Evolutionary conservation across 2,888 invertebrate species (phyloP).

Genomic region (Mimumesa dahlbomi): DNA sequence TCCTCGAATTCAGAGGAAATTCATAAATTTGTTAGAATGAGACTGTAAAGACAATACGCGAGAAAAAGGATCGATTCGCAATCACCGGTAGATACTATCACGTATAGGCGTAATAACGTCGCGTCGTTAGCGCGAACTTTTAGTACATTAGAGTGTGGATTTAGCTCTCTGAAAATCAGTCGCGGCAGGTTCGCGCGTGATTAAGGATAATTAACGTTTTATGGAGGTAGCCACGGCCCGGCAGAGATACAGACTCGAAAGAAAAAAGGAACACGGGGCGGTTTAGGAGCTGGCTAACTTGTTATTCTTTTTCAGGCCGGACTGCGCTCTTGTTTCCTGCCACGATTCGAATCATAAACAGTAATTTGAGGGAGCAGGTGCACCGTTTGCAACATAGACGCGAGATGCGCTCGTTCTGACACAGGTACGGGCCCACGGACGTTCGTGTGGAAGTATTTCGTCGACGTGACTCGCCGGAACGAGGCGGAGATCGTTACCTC

Average conservation of each 20-base stretch:
- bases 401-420: not conserved
- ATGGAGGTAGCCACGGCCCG: slow-evolving; percentile 15
- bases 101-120: slow-evolving; percentile 28
- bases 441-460: not conserved
- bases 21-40: too few relatives aligned
- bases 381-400: slow-evolving; percentile 21
- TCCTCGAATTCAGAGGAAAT: not conserved
- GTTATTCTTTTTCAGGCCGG: not conserved
- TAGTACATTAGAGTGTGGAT: slow-evolving; percentile 28
- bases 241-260: not conserved
- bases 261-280: not conserved
- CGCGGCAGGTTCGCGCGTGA: slow-evolving; percentile 44
- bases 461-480: not conserved
- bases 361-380: slow-evolving; percentile 65
- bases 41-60: too few relatives aligned
- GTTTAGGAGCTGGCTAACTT: slow-evolving; percentile 5
- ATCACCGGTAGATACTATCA: not conserved
- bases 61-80: too few relatives aligned
- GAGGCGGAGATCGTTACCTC: not conserved
- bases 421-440: not conserved
- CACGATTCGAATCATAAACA: slow-evolving; percentile 62
- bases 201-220: slow-evolving; percentile 58
- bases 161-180: slow-evolving; percentile 18
- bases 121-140: slow-evolving; percentile 33
- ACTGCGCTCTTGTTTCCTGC: slow-evolving; percentile 19